Evolutionary conservation across 2,113 vertebrate genomes (phyloP).

Genomic region (Tylochromis polylepis): DNA sequence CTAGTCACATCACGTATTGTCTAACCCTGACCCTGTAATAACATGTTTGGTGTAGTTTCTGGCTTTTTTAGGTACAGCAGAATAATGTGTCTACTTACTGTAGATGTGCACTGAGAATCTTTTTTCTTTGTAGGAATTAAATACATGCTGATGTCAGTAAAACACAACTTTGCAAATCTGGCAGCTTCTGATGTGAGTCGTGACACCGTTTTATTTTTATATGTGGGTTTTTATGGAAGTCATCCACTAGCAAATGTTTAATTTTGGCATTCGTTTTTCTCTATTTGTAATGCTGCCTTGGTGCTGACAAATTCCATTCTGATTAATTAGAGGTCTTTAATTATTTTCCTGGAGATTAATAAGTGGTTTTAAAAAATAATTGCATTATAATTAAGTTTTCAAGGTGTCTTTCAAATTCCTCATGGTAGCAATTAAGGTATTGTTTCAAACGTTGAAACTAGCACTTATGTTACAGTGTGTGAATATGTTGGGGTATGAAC

Average conservation of each 20-base stretch:
- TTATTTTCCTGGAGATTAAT: neutral
- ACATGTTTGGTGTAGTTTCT: neutral
- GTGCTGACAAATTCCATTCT: neutral
- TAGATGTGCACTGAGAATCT: neutral
- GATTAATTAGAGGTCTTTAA: neutral
- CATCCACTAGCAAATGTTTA: neutral
- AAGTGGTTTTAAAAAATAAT: neutral
- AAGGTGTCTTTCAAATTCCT: neutral
- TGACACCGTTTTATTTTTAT: neutral
- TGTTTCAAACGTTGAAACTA: neutral
- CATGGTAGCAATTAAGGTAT: neutral
- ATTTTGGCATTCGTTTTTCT: neutral
- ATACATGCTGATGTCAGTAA: neutral
- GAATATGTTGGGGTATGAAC: neutral
- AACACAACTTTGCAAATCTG: conserved; percentile 1
- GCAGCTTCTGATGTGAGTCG: neutral
- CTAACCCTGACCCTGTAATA: neutral
- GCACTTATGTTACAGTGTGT: neutral
- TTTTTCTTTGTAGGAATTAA: neutral
- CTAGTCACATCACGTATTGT: neutral
- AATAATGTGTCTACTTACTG: neutral
- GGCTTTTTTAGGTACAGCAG: neutral
- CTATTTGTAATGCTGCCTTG: neutral
- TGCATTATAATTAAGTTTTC: neutral
- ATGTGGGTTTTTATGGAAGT: neutral